phyloP scores from a whole-genome alignment of 2,888 invertebrate genomes.

The Resseliella maxima region DNA sequence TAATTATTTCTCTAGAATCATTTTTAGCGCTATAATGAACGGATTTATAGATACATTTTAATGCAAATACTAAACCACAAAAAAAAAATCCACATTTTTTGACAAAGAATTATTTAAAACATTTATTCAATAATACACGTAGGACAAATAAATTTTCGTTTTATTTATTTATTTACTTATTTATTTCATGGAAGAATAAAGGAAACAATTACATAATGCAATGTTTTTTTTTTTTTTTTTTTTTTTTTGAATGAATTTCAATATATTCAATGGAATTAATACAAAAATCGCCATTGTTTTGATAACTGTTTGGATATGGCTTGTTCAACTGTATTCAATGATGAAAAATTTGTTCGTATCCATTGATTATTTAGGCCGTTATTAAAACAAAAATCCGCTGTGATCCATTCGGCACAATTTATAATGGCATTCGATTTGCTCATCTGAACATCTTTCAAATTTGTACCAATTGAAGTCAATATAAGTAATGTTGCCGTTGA shows the following conservation, averaged over 20 bases:
- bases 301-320: background rate
- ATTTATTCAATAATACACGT: slow-evolving; percentile 5
- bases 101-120: background rate
- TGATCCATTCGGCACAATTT: background rate
- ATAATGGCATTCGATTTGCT: background rate
- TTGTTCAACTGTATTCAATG: background rate
- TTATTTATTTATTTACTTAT: background rate
- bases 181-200: slow-evolving; percentile 1
- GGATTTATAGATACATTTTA: background rate
- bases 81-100: background rate
- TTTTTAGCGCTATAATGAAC: background rate
- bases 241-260: background rate
- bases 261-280: background rate
- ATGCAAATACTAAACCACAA: background rate
- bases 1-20: background rate
- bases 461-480: background rate
- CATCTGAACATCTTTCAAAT: background rate
- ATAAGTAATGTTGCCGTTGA: background rate
- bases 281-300: background rate
- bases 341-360: background rate
- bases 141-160: background rate
- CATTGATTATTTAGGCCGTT: background rate
- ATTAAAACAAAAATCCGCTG: background rate
- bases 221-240: background rate
- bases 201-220: background rate